Conservation (phyloP, 2,113 vertebrate species). For the Ptyas mucosa region DNA sequence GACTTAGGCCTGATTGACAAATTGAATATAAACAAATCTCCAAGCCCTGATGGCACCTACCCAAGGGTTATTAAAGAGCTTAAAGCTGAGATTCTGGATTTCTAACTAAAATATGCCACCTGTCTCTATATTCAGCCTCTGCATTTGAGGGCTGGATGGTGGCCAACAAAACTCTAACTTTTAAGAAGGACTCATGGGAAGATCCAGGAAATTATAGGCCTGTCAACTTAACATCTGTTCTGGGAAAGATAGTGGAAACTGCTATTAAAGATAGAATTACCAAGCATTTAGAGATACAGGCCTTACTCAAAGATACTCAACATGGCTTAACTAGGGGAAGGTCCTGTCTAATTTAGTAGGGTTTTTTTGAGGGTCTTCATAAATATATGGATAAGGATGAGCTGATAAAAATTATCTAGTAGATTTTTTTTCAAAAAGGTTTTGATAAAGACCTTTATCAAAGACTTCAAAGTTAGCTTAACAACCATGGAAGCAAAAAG, state of each 20-base stretch:
- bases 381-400: background rate
- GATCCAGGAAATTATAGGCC: background rate
- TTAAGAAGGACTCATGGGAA: background rate
- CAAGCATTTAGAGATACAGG: background rate
- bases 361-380: background rate
- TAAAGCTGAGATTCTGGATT: background rate
- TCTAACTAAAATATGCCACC: background rate
- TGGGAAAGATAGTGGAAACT: background rate
- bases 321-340: background rate
- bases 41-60: background rate
- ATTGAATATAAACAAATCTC: background rate
- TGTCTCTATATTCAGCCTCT: background rate
- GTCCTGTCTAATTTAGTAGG: background rate
- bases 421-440: background rate
- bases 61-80: background rate
- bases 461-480: background rate
- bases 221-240: background rate
- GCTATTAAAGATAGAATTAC: background rate
- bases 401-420: background rate
- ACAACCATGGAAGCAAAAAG: background rate
- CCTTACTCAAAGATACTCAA: background rate
- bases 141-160: background rate
- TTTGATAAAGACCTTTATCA: background rate
- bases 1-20: background rate
- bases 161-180: background rate